Evolutionary conservation across 2,888 invertebrate genomes (phyloP), one percentile per base, ranked within the genome.

Genomic region (Sphaerophoria rueppellii): DNA sequence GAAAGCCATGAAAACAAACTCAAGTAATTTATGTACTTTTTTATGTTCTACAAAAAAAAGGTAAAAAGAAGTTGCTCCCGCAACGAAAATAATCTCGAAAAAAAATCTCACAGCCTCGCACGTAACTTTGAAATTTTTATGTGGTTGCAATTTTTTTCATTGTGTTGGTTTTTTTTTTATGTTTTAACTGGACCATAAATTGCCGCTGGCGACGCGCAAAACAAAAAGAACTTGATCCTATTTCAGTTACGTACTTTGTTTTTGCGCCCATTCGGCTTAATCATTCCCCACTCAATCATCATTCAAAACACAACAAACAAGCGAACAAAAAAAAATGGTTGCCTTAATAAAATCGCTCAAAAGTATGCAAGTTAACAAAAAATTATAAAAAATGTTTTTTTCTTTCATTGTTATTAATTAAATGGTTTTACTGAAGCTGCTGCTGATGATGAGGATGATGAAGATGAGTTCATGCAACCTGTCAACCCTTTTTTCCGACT

Each of bases 1-100:
- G 70, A 65, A 82, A 65, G 12, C 48, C 65, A 79, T 82, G 74
- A 79, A 83, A 79, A 73, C 50, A 78, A 79, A 70, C 63, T 79
- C 57, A 65, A 73, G 74, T 70, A 74, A 78, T 82, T 74, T 78
- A 82, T 78, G 69, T 55, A 57, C 43, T 40, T 43, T 43, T 43
- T 43, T 43, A 43, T 43, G 43, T 43, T 43, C 63, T 61, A 24
- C 65, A 78, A 78, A 54, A 72, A 77, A 60, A 48, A 46, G 12
- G 11, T 11, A 43, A 9, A 43, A 43, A 40, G 9, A 40, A 40
- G 40, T 7, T 7, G 7, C 9, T 37, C 9, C 9, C 34, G 63
- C 52, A 14, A 14, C 32, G 46, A 3, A 24, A 12, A n/a, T n/a
- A 24, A 24, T 24, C 24, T 24, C 24, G 24, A 40, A 14, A 14